These are phyloP conservation scores for Shinisaurus crocodilurus DNA, from an alignment of 2,113 vertebrate species.

Conservation along the genomic window DNA sequence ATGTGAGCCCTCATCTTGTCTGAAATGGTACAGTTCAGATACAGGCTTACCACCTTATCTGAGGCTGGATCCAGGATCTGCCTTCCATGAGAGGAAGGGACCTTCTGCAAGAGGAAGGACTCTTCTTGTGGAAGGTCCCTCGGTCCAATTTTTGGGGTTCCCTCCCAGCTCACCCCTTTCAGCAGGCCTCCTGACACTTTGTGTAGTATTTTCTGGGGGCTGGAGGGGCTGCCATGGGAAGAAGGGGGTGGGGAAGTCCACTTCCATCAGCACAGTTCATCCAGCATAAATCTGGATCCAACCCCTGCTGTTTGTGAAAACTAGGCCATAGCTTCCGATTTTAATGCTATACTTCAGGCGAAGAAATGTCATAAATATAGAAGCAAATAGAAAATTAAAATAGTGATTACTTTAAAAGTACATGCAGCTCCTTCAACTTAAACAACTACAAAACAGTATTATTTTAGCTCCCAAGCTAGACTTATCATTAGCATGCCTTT, in stretches of 20 bases:
- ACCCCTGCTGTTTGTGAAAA: neutral
- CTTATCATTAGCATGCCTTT: neutral
- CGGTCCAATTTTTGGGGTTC: too few species aligned
- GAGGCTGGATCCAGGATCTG: too few species aligned
- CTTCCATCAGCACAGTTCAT: too few species aligned
- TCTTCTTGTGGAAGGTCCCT: too few species aligned
- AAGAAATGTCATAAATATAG: neutral
- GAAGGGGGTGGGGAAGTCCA: too few species aligned
- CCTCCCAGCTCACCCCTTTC: too few species aligned
- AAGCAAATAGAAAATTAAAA: neutral
- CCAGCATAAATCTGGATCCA: too few species aligned
- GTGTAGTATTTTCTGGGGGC: too few species aligned
- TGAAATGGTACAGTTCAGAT: neutral
- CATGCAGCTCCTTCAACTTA: neutral
- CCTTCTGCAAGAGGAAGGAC: too few species aligned
- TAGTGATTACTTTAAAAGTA: neutral
- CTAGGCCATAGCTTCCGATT: neutral
- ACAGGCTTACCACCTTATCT: neutral
- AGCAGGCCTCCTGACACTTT: too few species aligned
- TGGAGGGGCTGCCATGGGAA: too few species aligned
- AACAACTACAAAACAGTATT: neutral
- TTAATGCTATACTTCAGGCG: neutral
- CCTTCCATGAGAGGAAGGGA: too few species aligned
- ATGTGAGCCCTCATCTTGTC: neutral
- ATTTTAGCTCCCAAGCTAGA: neutral